Evolutionary conservation across 1,140 invertebrate genomes (phyloP).

Genomic region (Pachypsylla venusta): DNA sequence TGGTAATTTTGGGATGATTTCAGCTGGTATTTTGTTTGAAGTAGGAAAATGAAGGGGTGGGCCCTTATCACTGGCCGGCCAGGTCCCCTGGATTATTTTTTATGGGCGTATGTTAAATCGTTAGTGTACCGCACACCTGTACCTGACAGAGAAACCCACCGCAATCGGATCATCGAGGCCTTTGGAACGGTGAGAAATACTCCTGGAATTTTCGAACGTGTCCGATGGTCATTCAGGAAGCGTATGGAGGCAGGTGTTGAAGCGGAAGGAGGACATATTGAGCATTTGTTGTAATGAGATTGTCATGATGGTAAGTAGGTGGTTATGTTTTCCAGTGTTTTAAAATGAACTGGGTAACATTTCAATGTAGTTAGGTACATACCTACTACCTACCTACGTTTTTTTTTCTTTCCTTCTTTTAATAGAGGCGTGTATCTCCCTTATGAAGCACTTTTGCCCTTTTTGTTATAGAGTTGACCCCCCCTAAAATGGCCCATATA

Average conservation of each 20-base stretch:
- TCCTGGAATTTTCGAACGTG: background rate
- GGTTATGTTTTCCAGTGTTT: too few relatives aligned
- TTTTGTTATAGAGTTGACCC: too few relatives aligned
- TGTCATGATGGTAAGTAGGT: too few relatives aligned
- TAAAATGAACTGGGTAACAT: too few relatives aligned
- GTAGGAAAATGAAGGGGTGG: slow-evolving; percentile 27
- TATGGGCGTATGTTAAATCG: slow-evolving; percentile 29
- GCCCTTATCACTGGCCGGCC: slow-evolving; percentile 29
- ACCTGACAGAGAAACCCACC: slow-evolving; percentile 7
- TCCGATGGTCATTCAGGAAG: background rate
- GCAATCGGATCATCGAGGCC: slow-evolving; percentile 7
- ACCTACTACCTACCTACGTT: too few relatives aligned
- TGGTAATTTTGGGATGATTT: too few relatives aligned
- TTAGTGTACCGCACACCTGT: slow-evolving; percentile 21
- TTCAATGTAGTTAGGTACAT: too few relatives aligned
- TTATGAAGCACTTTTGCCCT: too few relatives aligned
- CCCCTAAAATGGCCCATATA: too few relatives aligned
- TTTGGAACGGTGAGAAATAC: slow-evolving; percentile 1
- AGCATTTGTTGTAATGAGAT: slow-evolving; percentile 8
- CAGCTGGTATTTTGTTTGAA: too few relatives aligned
- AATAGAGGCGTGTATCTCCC: too few relatives aligned
- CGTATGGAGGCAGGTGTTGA: background rate
- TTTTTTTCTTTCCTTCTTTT: too few relatives aligned
- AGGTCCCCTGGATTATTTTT: slow-evolving; percentile 30
- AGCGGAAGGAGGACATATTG: background rate